Conservation (phyloP, 2,113 vertebrate genomes). For the Hucho hucho region DNA sequence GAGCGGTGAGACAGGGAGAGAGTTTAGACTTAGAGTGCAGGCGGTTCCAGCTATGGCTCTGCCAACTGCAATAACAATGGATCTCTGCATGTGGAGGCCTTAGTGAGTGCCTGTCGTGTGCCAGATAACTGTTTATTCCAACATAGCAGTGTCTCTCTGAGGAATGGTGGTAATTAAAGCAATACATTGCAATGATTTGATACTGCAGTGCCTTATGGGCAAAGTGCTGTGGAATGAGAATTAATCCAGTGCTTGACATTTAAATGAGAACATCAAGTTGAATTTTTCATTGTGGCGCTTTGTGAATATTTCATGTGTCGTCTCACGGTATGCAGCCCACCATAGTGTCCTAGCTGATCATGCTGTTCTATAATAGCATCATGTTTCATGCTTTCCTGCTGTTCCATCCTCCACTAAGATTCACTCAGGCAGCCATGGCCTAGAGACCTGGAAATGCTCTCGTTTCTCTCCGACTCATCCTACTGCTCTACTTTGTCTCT, state of each 20-base stretch:
- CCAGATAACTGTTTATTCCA: conserved; percentile 6
- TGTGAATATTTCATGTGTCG: conserved; percentile 9
- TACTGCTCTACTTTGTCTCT: neutral
- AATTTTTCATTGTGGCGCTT: neutral
- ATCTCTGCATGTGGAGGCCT: neutral
- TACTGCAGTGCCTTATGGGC: neutral
- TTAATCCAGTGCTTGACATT: neutral
- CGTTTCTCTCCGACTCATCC: too few relatives aligned
- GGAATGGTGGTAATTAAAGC: conserved; percentile 1
- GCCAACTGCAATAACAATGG: neutral
- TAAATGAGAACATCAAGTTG: too few relatives aligned
- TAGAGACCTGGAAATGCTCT: neutral
- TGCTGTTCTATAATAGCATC: neutral
- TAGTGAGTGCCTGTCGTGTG: neutral
- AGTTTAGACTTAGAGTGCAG: too few relatives aligned
- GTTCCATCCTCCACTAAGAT: neutral
- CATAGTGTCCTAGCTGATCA: neutral
- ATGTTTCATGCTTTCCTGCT: neutral
- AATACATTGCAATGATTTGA: conserved; percentile 4
- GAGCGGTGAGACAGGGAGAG: neutral
- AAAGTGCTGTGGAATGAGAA: neutral
- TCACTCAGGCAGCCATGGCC: neutral
- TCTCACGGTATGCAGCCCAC: too few relatives aligned
- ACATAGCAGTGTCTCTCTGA: neutral
- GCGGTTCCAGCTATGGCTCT: too few relatives aligned